These are phyloP conservation scores for Austrofundulus limnaeus DNA, from an alignment of 2,113 vertebrate species.

Conservation along the genomic window DNA sequence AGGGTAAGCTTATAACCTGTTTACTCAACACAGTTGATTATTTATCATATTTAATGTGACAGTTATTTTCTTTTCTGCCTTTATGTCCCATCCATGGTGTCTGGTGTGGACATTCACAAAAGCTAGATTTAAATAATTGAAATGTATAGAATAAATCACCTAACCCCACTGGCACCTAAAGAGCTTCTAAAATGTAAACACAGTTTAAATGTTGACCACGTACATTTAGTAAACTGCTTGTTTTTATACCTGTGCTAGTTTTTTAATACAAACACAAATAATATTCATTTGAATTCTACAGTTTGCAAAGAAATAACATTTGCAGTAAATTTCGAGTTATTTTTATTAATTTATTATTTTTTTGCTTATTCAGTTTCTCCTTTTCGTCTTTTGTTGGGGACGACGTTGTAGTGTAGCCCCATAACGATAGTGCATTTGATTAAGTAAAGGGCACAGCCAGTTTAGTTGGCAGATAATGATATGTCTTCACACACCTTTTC, in stretches of 20 bases:
- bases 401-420: slow-evolving; percentile 16
- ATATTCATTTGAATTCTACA: background rate
- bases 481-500: slow-evolving; percentile 52
- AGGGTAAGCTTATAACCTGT: slow-evolving; percentile 19
- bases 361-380: background rate
- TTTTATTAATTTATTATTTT: background rate
- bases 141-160: background rate
- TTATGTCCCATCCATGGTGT: slow-evolving; percentile 9
- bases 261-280: background rate
- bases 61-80: slow-evolving; percentile 3
- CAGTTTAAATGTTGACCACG: background rate
- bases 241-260: background rate
- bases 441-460: slow-evolving; percentile 40
- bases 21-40: slow-evolving; percentile 43
- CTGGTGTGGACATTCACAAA: background rate
- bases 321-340: background rate
- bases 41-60: slow-evolving; percentile 24
- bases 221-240: background rate
- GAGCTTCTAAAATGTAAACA: background rate
- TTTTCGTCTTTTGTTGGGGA: slow-evolving; percentile 25
- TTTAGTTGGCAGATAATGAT: slow-evolving; percentile 57
- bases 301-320: slow-evolving; percentile 1
- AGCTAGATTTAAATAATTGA: background rate
- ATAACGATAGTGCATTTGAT: slow-evolving; percentile 37
- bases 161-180: slow-evolving; percentile 3